Conservation (phyloP, 1,140 invertebrate genomes). For the Akabosia matsudoensis region DNA sequence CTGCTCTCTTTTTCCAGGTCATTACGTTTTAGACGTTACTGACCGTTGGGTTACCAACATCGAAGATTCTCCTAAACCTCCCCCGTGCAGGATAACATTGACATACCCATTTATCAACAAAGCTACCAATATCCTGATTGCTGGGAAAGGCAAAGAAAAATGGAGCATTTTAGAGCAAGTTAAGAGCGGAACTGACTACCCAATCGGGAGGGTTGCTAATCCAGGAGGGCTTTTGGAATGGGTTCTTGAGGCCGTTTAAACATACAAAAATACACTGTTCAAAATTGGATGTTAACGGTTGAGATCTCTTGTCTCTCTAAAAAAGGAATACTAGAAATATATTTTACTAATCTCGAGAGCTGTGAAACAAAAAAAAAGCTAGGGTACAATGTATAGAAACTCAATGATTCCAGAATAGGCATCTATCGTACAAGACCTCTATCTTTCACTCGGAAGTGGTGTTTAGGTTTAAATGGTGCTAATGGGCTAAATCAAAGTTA, state of each 20-base stretch:
- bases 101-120: slow-evolving; percentile 91
- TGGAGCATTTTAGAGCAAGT: slow-evolving; percentile 69
- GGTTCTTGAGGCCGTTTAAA: slow-evolving; percentile 34
- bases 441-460: no score
- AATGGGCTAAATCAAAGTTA: no score
- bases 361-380: no score
- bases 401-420: no score
- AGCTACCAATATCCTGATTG: slow-evolving; percentile 74
- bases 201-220: slow-evolving; percentile 45
- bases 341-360: no score
- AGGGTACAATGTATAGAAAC: no score
- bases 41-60: slow-evolving; percentile 76
- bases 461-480: no score
- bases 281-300: background rate
- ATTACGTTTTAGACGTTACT: slow-evolving; percentile 66
- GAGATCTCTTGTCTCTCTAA: background rate
- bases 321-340: no score
- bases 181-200: slow-evolving; percentile 40
- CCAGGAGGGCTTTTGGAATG: slow-evolving; percentile 45
- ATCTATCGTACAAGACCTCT: no score
- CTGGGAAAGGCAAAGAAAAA: slow-evolving; percentile 75
- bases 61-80: slow-evolving; percentile 92
- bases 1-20: slow-evolving; percentile 92
- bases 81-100: slow-evolving; percentile 82
- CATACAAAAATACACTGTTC: background rate